Evolutionary conservation across 2,797 vertebrate genomes (phyloP), one percentile per base, ranked within the genome.

Genomic region (Onychomys arenicola): DNA sequence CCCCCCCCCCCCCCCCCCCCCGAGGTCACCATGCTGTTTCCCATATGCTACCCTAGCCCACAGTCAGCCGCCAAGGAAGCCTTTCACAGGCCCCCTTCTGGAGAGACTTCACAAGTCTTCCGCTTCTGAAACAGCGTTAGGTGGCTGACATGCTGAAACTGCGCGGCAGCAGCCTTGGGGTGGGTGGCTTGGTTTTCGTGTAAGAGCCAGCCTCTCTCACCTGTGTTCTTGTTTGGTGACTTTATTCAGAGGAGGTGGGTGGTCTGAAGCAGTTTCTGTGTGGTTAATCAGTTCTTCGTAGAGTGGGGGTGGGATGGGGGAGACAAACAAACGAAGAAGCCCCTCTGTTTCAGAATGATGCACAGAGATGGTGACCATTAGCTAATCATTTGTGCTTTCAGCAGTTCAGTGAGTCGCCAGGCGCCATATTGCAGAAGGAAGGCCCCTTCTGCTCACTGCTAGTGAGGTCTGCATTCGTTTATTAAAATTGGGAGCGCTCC

Each of bases 1-100:
- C 71, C 65, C 77, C 89, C 90, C 97, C 89, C 90, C 97, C 89
- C 90, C 97, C 71, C 65, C 77, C 71, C 65, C 77, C 89, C 90
- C 97, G 98, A 98, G 86, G 92, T 77, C 71, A 4, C 10, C 81
- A 91, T 97, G 97, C 95, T 98, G 97, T 98, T 96, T 87, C 34
- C 89, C 89, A 8, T 78, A 55, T 88, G 37, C 85, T 92, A 6
- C 46, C 71, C n/a, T 0, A 93, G 65, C 96, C 96, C 95, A 90
- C 94, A 90, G 91, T 89, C 94, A 67, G 52, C 71, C 85, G 98
- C 97, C 98, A 93, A 98, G 86, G 82, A 67, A 96, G 93, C 69
- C 91, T 86, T 97, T 97, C 89, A 78, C 34, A 97, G 97, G 96
- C 91, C 49, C 94, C 73, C 0, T 95, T 95, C 97, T 95, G 93